Evolutionary conservation across 2,888 invertebrate genomes (phyloP).

Genomic region (Amiota minor): DNA sequence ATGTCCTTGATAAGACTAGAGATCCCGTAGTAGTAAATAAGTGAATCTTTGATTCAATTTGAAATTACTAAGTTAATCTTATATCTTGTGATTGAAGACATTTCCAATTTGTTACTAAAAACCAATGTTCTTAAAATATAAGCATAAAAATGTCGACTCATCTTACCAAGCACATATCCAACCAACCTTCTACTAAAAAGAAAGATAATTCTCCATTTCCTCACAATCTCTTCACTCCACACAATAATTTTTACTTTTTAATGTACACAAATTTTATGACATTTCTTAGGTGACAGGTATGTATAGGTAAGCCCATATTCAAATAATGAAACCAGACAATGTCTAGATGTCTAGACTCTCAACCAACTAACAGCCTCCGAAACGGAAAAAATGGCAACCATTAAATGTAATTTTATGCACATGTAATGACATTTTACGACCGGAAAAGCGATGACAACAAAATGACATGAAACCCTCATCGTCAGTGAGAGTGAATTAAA

Average conservation of each 20-base stretch:
- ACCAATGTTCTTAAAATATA: background rate
- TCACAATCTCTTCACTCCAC: too few species aligned
- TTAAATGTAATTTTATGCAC: conserved; percentile 29
- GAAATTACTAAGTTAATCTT: background rate
- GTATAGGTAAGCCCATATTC: conserved; percentile 17
- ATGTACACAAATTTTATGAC: conserved; percentile 16
- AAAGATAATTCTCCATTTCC: too few species aligned
- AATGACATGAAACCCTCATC: background rate
- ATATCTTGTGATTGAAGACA: background rate
- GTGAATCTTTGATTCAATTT: too few species aligned
- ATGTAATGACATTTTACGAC: conserved; percentile 56
- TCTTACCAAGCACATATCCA: background rate
- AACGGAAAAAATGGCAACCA: conserved; percentile 20
- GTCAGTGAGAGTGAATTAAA: background rate
- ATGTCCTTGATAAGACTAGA: too few species aligned
- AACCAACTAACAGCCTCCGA: conserved; percentile 29
- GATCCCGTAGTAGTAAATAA: too few species aligned
- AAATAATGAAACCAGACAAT: conserved; percentile 19
- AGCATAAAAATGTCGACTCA: background rate
- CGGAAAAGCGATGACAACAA: conserved; percentile 26
- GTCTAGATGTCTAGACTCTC: conserved; percentile 26
- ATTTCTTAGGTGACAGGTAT: conserved; percentile 1
- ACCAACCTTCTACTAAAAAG: background rate
- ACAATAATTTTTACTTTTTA: too few species aligned
- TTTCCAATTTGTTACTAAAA: background rate